A percentile compares a stretch with the other conserved stretches of the same genome.
These are phyloP conservation scores for Troides oblongomaculatus DNA, from an alignment of 2,888 invertebrate species.

Conservation along the genomic window DNA sequence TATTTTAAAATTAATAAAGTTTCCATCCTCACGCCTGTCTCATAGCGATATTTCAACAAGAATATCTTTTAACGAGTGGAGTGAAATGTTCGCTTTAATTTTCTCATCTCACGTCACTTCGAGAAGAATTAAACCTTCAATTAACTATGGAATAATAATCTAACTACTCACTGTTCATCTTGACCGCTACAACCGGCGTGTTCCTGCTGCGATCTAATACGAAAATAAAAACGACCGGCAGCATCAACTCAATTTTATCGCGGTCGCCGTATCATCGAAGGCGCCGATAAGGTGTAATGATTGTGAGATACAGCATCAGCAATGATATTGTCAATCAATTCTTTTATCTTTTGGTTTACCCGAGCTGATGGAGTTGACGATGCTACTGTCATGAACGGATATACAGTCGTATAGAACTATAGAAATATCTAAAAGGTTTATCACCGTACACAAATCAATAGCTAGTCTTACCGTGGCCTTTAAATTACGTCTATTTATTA, in stretches of 20 bases:
- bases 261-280: slow-evolving; percentile 51
- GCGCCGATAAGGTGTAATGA: slow-evolving; percentile 52
- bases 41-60: too few species aligned
- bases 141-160: slow-evolving; percentile 3
- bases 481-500: too few species aligned
- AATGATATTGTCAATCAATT: slow-evolving; percentile 64
- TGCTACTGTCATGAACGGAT: slow-evolving; percentile 11
- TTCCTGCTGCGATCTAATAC: slow-evolving; percentile 53
- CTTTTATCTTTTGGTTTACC: slow-evolving; percentile 41
- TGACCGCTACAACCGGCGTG: slow-evolving; percentile 52
- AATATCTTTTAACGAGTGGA: too few species aligned
- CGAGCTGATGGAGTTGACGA: neutral
- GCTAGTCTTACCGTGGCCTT: too few species aligned
- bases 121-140: neutral
- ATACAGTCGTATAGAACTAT: neutral
- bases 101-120: neutral
- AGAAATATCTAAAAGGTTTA: neutral
- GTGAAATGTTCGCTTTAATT: too few species aligned
- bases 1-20: too few species aligned
- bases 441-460: neutral
- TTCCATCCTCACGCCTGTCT: too few species aligned
- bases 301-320: slow-evolving; percentile 44
- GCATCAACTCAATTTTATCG: slow-evolving; percentile 66
- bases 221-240: slow-evolving; percentile 51
- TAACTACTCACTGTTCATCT: slow-evolving; percentile 65